Evolutionary conservation across 1,140 invertebrate species (phyloP).

Genomic region (Hypsibius dujardini): DNA sequence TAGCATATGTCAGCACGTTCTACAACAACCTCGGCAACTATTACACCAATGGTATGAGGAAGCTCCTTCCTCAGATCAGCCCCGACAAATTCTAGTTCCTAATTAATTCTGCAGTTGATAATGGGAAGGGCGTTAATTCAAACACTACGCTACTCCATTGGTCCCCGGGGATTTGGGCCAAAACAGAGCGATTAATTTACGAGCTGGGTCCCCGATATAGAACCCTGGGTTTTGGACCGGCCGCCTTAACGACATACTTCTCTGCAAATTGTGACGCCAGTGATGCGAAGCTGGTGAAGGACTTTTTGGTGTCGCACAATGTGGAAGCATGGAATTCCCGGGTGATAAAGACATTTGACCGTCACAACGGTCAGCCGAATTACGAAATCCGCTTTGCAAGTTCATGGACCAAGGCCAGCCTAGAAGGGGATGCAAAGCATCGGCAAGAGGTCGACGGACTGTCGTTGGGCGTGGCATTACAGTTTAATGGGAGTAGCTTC

Average conservation of each 20-base stretch:
- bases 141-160: neutral
- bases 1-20: conserved; percentile 36
- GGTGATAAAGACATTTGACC: conserved; percentile 56
- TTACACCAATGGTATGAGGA: conserved; percentile 79
- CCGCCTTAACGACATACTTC: conserved; percentile 77
- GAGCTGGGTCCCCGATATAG: conserved; percentile 38
- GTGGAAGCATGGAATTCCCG: conserved; percentile 72
- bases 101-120: neutral
- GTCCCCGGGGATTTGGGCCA: conserved; percentile 38
- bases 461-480: neutral
- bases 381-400: conserved; percentile 2
- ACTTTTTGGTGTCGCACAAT: conserved; percentile 59
- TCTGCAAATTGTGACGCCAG: conserved; percentile 66
- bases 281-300: conserved; percentile 62
- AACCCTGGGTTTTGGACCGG: neutral
- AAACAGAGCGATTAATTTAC: conserved; percentile 47
- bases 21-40: conserved; percentile 80
- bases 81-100: conserved; percentile 29
- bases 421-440: no score
- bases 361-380: conserved; percentile 2
- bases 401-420: neutral
- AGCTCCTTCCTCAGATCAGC: conserved; percentile 68
- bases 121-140: neutral
- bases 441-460: neutral
- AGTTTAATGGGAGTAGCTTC: neutral